A percentile compares a stretch with the other conserved stretches of the same genome.
These are phyloP conservation scores for Druon quercuslanigerum DNA, from an alignment of 1,140 invertebrate species.

Conservation along the genomic window DNA sequence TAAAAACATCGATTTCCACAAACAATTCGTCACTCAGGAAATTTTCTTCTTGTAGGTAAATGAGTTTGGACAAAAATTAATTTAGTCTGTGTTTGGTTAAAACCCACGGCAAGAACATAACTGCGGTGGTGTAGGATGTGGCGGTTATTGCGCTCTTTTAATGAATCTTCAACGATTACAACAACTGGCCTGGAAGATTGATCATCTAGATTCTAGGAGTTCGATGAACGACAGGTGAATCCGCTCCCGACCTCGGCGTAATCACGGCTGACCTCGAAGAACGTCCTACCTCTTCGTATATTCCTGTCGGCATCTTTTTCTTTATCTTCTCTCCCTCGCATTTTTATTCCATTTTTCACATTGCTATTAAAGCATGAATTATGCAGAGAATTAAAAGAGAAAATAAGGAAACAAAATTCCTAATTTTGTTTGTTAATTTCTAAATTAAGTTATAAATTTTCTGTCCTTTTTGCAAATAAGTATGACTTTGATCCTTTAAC, in stretches of 20 bases:
- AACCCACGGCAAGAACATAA: conserved; percentile 1
- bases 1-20: conserved; percentile 1
- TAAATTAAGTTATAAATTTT: no score
- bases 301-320: no score
- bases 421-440: no score
- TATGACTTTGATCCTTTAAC: no score
- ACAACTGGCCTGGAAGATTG: conserved; percentile 47
- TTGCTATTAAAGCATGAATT: no score
- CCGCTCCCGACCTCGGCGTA: not conserved
- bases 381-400: no score
- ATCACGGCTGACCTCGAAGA: not conserved
- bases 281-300: not conserved
- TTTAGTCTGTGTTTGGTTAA: conserved; percentile 16
- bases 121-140: not conserved
- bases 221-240: conserved; percentile 42
- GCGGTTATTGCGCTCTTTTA: conserved; percentile 19
- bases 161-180: conserved; percentile 56
- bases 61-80: not conserved
- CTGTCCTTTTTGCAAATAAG: no score
- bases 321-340: not conserved
- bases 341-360: no score
- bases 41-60: not conserved
- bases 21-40: no score
- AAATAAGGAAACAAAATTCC: no score
- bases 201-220: conserved; percentile 47